Conservation (phyloP, 2,888 invertebrate species). For the Eustalomyia histrio region DNA sequence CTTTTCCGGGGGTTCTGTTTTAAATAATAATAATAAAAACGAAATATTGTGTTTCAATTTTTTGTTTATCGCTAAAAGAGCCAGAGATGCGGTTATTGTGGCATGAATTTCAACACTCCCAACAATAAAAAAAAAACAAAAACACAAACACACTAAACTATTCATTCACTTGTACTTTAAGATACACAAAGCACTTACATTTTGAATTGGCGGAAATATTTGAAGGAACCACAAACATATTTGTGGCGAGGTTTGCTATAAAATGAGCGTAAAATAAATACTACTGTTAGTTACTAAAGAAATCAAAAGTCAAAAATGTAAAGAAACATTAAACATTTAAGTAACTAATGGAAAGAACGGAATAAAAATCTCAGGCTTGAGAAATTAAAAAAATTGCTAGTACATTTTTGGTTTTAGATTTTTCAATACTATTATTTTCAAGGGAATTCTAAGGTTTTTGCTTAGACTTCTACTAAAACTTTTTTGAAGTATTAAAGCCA, state of each 20-base stretch:
- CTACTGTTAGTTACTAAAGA: background rate
- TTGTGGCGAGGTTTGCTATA: background rate
- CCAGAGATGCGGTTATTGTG: constrained; percentile 41
- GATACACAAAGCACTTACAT: constrained; percentile 7
- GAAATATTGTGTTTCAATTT: background rate
- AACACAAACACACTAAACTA: background rate
- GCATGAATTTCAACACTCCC: constrained; percentile 42
- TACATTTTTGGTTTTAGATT: too few relatives aligned
- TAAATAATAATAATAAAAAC: background rate
- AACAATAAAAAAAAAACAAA: too few relatives aligned
- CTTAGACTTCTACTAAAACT: too few relatives aligned
- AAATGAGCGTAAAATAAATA: constrained; percentile 1
- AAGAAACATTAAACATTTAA: background rate
- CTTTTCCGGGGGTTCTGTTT: background rate
- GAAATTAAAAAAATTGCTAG: too few relatives aligned
- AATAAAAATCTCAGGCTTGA: too few relatives aligned
- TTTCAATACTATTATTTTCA: too few relatives aligned
- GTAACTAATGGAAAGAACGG: background rate
- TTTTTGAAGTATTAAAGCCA: too few relatives aligned
- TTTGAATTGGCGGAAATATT: constrained; percentile 18
- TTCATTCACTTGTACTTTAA: constrained; percentile 29
- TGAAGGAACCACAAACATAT: constrained; percentile 11
- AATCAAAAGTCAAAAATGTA: background rate
- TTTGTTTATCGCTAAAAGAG: background rate
- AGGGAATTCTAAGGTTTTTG: too few relatives aligned